Base-by-base conservation (phyloP, 1,140 invertebrate genomes). In the Aleiodes sp. region DNA sequence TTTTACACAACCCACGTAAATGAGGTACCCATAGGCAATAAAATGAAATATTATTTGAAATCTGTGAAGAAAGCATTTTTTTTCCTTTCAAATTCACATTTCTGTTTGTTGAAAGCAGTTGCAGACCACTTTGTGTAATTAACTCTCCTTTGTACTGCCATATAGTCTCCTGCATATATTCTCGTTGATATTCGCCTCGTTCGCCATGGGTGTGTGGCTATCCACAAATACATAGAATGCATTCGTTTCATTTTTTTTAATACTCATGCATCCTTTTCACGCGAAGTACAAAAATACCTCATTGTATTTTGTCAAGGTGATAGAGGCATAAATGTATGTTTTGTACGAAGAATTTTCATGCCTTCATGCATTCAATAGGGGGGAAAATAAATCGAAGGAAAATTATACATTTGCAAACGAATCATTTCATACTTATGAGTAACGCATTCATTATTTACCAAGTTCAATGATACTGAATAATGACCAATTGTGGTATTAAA, bases 111-210 rank as follows among this genome's bases (percentile, higher is more conserved):
- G 21, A 24, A 52, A 52, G 4, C 21, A 52, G 16, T 21, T 4
- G 7, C 46, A 14, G 41, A 19, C 21, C 21, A 52, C 26, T 52
- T 52, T 21, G 46, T 12, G 21, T 52, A 52, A 52, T 52, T 52
- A 52, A 52, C 46, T 52, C 26, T 52, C 46, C 46, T 52, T 52
- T 52, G 46, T 52, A 43, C n/a, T 16, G 39, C 39, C n/a, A n/a
- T 16, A 4, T 3, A 43, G 39, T 43, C 39, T 43, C 39, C 8
- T 43, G 39, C 39, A 16, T 16, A 14, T 43, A 43, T 43, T 43
- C 39, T 6, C 39, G 39, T 43, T 43, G 26, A 52, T 52, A 52
- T 52, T 24, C 46, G 21, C 21, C 46, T 52, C 46, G 21, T 52
- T 21, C 26, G 9, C 46, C 21, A 21, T 19, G 6, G 46, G n/a